Percentiles rank a stretch among this genome's conserved stretches.
Conservation (phyloP, 2,888 invertebrate genomes). For the Cancer borealis region DNA sequence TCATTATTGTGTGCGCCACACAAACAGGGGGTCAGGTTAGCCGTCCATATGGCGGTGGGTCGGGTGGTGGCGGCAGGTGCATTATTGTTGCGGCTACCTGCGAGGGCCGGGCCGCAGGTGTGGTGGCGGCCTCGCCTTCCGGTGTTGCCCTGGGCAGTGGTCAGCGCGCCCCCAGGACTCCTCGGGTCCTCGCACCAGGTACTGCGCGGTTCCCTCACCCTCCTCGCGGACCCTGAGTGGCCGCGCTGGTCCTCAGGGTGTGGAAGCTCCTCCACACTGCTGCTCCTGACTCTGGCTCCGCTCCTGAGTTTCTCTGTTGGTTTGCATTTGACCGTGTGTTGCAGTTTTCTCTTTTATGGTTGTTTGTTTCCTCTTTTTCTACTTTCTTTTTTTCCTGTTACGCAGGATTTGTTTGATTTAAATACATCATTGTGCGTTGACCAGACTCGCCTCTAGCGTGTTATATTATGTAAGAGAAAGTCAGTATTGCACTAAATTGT, state of each 20-base stretch:
- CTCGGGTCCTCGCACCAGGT: slow-evolving; percentile 57
- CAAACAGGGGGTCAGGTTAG: slow-evolving; percentile 28
- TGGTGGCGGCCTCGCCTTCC: slow-evolving; percentile 59
- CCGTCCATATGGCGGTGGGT: slow-evolving; percentile 54
- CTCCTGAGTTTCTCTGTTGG: slow-evolving; percentile 29
- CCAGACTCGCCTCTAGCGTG: neutral
- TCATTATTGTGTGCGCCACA: neutral
- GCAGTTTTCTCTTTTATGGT: slow-evolving; percentile 16
- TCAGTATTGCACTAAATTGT: neutral
- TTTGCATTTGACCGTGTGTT: slow-evolving; percentile 28
- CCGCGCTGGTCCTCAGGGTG: slow-evolving; percentile 41
- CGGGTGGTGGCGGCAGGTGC: slow-evolving; percentile 46
- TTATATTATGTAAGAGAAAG: neutral
- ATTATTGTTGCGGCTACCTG: slow-evolving; percentile 49
- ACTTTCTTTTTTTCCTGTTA: neutral
- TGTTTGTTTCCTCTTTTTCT: slow-evolving; percentile 27
- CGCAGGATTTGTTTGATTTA: neutral
- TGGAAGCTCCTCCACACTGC: slow-evolving; percentile 33
- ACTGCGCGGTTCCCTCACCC: slow-evolving; percentile 60
- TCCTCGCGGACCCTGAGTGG: slow-evolving; percentile 49
- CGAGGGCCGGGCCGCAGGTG: slow-evolving; percentile 36
- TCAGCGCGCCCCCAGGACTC: slow-evolving; percentile 56
- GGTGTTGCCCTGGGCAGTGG: slow-evolving; percentile 67
- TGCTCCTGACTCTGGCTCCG: slow-evolving; percentile 13
- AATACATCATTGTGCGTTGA: neutral